These are phyloP conservation scores for Drosophila barbarae DNA, from an alignment of 2,888 invertebrate species.

Conservation along the genomic window DNA sequence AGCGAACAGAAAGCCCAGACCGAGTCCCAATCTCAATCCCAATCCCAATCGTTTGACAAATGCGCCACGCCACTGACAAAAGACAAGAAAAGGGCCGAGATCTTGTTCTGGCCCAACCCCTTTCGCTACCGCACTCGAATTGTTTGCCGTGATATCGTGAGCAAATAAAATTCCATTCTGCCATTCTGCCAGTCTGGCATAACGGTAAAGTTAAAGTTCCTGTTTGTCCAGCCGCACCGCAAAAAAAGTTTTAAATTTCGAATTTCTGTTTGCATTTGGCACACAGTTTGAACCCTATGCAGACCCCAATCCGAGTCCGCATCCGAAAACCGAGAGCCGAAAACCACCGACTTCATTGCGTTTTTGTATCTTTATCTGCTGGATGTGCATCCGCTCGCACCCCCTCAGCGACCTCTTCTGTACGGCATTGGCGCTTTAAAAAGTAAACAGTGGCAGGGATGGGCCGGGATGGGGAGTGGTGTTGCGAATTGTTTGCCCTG, in stretches of 20 bases:
- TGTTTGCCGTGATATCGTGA: slow-evolving; percentile 28
- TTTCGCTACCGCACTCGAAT: slow-evolving; percentile 7
- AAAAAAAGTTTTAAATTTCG: slow-evolving; percentile 64
- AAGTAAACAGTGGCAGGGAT: slow-evolving; percentile 50
- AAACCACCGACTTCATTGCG: slow-evolving; percentile 61
- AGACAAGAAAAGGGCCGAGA: slow-evolving; percentile 69
- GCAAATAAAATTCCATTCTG: slow-evolving; percentile 36
- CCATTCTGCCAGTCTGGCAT: slow-evolving; percentile 25
- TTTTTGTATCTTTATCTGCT: slow-evolving; percentile 63
- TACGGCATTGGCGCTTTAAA: slow-evolving; percentile 68
- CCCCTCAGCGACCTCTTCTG: not conserved
- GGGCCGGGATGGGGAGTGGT: slow-evolving; percentile 19
- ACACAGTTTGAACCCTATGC: slow-evolving; percentile 61
- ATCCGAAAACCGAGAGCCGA: slow-evolving; percentile 15
- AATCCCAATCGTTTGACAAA: slow-evolving; percentile 61
- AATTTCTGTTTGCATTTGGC: slow-evolving; percentile 64
- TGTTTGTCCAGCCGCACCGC: slow-evolving; percentile 51
- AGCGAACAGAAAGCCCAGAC: not conserved
- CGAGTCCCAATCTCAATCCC: slow-evolving; percentile 1
- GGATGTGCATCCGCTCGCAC: slow-evolving; percentile 23
- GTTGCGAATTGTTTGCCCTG: slow-evolving; percentile 60
- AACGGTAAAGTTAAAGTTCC: slow-evolving; percentile 59
- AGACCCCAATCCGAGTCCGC: slow-evolving; percentile 23
- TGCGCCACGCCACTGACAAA: slow-evolving; percentile 57
- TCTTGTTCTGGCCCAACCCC: slow-evolving; percentile 35